Percentiles rank a stretch among this genome's conserved stretches.
Evolutionary conservation across 2,888 invertebrate species (phyloP).

Genomic region (Podotricha telesiphe): DNA sequence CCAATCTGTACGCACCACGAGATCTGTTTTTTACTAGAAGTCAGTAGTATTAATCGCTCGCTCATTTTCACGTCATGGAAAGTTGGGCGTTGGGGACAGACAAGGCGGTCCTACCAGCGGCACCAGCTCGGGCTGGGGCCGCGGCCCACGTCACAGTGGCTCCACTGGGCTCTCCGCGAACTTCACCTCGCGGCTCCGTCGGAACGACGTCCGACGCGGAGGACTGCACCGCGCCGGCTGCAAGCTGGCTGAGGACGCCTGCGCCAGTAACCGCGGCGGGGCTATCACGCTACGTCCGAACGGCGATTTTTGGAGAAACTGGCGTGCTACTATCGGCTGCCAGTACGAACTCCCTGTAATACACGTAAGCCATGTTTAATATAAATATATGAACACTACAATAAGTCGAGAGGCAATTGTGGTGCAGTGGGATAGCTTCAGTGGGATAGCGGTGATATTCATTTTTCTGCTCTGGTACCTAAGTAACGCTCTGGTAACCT

Average conservation of each 20-base stretch:
- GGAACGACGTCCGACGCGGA: constrained; percentile 75
- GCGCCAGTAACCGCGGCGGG: constrained; percentile 65
- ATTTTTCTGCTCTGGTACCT: too few species aligned
- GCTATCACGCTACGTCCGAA: constrained; percentile 72
- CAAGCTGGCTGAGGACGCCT: constrained; percentile 77
- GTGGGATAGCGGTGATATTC: too few species aligned
- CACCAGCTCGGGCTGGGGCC: constrained; percentile 82
- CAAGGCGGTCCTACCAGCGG: constrained; percentile 68
- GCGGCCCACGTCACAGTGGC: constrained; percentile 81
- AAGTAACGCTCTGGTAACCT: too few species aligned
- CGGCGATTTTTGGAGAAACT: constrained; percentile 88
- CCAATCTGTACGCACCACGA: constrained; percentile 5
- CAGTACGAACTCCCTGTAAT: constrained; percentile 80
- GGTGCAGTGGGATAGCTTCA: too few species aligned
- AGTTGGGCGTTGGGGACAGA: constrained; percentile 47
- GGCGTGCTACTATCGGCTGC: constrained; percentile 88
- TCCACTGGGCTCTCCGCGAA: constrained; percentile 71
- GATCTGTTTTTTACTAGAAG: constrained; percentile 54
- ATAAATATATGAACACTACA: background rate
- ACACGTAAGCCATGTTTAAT: background rate
- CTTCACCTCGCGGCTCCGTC: constrained; percentile 80
- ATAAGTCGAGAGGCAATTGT: too few species aligned
- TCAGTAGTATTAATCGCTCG: constrained; percentile 69
- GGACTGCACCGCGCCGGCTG: constrained; percentile 72
- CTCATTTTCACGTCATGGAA: constrained; percentile 65